phyloP scores from a whole-genome alignment of 2,113 vertebrate species.

The Leptosomus discolor region DNA sequence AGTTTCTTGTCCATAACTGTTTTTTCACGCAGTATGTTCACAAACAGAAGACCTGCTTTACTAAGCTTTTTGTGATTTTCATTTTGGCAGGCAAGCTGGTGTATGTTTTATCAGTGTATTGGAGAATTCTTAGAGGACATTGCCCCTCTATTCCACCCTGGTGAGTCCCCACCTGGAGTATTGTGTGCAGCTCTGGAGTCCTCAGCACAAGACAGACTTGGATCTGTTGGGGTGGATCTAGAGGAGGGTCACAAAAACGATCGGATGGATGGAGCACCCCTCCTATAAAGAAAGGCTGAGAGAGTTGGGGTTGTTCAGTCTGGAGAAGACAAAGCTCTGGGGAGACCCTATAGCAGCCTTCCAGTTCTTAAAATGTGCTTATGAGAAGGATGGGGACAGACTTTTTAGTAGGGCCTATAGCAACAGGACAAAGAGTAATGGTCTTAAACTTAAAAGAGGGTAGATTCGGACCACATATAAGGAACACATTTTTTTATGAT shows the following conservation, averaged over 20 bases:
- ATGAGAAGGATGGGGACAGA: not conserved
- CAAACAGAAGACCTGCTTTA: not conserved
- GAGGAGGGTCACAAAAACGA: rapidly evolving
- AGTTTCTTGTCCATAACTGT: not conserved
- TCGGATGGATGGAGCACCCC: not conserved
- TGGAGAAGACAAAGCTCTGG: not conserved
- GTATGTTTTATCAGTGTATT: not conserved
- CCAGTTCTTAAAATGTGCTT: not conserved
- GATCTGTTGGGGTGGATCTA: not conserved
- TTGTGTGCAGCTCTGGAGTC: rapidly evolving
- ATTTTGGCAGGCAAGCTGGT: not conserved
- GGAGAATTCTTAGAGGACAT: not conserved
- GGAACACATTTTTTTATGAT: rapidly evolving
- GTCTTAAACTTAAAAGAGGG: not conserved
- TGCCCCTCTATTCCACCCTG: rapidly evolving
- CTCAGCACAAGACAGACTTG: not conserved
- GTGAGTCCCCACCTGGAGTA: not conserved
- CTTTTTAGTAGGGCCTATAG: not conserved
- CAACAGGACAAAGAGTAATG: not conserved
- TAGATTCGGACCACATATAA: not conserved
- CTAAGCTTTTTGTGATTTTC: not conserved
- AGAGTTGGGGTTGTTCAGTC: not conserved
- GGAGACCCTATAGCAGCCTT: not conserved
- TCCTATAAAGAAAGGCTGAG: not conserved
- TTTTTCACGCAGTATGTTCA: not conserved